These are phyloP conservation scores for Drosophila nannoptera DNA, from an alignment of 1,140 invertebrate genomes.

Conservation along the genomic window DNA sequence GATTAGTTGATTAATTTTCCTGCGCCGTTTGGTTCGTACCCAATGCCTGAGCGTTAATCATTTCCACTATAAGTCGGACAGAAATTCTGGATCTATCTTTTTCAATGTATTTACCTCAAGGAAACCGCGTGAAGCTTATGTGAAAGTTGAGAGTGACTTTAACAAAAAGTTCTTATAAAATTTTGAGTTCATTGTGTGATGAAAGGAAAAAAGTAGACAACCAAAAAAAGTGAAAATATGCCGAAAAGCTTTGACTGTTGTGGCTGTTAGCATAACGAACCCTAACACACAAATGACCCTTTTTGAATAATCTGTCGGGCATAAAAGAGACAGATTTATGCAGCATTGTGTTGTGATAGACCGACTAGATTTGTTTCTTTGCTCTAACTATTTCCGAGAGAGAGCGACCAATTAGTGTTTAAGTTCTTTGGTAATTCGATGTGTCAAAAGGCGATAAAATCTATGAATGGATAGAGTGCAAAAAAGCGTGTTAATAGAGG, in stretches of 20 bases:
- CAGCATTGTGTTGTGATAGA: constrained; percentile 38
- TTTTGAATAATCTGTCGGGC: constrained; percentile 36
- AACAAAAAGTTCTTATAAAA: constrained; percentile 50
- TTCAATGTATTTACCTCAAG: too few species aligned
- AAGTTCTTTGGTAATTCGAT: constrained; percentile 18
- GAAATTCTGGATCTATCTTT: constrained; percentile 8
- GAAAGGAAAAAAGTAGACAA: constrained; percentile 11
- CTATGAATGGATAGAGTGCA: constrained; percentile 25
- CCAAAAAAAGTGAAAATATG: constrained; percentile 51
- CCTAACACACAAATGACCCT: constrained; percentile 49
- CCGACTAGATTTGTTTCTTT: constrained; percentile 6
- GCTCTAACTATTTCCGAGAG: background rate
- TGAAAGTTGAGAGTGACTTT: constrained; percentile 51
- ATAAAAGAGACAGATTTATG: constrained; percentile 52
- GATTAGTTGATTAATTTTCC: background rate
- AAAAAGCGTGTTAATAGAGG: constrained; percentile 33
- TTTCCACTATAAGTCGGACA: background rate
- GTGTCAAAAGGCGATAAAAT: constrained; percentile 29
- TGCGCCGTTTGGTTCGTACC: constrained; percentile 41
- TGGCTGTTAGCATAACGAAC: constrained; percentile 22
- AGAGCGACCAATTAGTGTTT: constrained; percentile 25
- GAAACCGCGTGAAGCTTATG: constrained; percentile 28
- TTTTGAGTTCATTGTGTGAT: constrained; percentile 46
- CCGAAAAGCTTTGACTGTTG: constrained; percentile 6
- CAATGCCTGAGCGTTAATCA: background rate